Conservation (phyloP, 2,888 invertebrate genomes). For the Lathronympha strigana region DNA sequence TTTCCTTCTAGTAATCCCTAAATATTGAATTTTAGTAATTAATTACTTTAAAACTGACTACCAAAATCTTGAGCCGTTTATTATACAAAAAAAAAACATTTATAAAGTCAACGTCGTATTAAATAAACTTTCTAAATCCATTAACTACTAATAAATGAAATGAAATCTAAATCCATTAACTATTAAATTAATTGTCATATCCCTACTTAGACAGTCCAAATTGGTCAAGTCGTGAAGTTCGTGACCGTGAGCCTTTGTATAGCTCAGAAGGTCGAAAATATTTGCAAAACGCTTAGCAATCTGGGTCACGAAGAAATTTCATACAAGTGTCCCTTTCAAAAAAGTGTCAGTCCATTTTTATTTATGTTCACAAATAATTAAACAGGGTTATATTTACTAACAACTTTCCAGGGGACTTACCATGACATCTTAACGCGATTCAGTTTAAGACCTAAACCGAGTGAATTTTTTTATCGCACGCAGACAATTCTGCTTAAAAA, state of each 20-base stretch:
- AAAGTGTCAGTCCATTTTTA: too few species aligned
- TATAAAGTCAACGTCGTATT: not conserved
- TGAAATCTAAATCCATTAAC: slow-evolving; percentile 23
- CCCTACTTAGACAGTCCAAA: not conserved
- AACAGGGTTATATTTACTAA: too few species aligned
- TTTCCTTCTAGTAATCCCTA: too few species aligned
- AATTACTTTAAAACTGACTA: not conserved
- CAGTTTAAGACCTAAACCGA: too few species aligned
- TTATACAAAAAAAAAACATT: not conserved
- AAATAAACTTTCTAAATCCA: slow-evolving; percentile 17
- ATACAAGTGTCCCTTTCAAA: too few species aligned
- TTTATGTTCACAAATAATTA: too few species aligned
- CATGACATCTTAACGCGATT: too few species aligned
- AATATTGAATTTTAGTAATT: not conserved
- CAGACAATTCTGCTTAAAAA: too few species aligned
- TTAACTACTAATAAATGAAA: too few species aligned
- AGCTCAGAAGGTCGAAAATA: slow-evolving; percentile 39
- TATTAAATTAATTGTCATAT: slow-evolving; percentile 29
- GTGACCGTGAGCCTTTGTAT: slow-evolving; percentile 42
- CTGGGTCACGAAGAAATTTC: slow-evolving; percentile 33
- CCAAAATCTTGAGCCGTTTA: not conserved
- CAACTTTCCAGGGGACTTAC: too few species aligned
- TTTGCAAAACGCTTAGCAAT: slow-evolving; percentile 28
- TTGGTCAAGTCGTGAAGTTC: slow-evolving; percentile 35
- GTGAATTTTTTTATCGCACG: too few species aligned